Evolutionary conservation across 2,888 invertebrate genomes (phyloP), one percentile per base, ranked within the genome.

Genomic region (Mantis religiosa): DNA sequence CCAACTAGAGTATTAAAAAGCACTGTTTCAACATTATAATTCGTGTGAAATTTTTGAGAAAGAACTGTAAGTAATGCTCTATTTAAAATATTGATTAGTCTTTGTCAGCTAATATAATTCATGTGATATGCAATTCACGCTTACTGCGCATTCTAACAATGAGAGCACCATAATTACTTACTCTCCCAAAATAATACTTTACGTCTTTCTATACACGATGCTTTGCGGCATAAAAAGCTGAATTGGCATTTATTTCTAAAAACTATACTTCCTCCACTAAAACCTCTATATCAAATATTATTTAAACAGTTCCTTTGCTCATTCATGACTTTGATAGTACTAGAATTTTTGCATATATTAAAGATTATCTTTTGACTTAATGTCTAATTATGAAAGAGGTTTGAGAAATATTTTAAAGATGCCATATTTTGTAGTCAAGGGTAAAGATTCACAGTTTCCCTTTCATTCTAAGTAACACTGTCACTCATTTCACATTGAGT

Each of bases 121-220:
- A 30, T 25, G n/a, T 86, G 86, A 86, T 86, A 86, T 86, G 86
- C 86, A 28, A 28, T 86, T 85, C 85, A 54, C 54, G 85, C 54
- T 25, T 85, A 27, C 34, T n/a, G 84, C 41, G 84, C 54, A 41
- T 84, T 85, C 85, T 85, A 85, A 84, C 41, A 71, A 71, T 71
- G 54, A 85, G 71, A 86, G 86, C 86, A 86, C 86, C 86, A 86
- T 71, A 71, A 71, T 71, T 25, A 71, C 20, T 71, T 71, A 71
- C 54, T 71, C 54, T 25, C 54, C 54, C 54, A 71, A 71, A 71
- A 71, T 71, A 71, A 71, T 71, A 71, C 25, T 71, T 71, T 71
- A 54, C 54, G 8, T 71, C 54, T 71, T 71, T 71, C 54, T 71
- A 71, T 71, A 71, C 54, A 71, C 25, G 4, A 20, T 71, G 54